phyloP scores from a whole-genome alignment of 2,797 vertebrate species.

The Molossus molossus region DNA sequence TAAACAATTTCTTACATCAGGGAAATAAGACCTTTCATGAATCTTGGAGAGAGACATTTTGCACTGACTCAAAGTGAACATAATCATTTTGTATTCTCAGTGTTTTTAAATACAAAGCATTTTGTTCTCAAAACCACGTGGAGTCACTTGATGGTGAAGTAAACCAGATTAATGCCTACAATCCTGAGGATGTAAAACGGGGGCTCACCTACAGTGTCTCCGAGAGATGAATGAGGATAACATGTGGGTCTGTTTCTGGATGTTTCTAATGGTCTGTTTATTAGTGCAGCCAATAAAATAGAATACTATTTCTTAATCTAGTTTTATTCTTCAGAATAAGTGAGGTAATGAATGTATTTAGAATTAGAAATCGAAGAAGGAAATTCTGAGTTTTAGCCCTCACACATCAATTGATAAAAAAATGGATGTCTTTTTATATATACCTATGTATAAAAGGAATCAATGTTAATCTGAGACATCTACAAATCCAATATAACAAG shows the following conservation, averaged over 20 bases:
- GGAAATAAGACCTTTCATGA: neutral
- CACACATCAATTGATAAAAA: neutral
- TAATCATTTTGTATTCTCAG: neutral
- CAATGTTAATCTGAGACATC: neutral
- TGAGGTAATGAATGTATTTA: neutral
- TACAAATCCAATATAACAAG: constrained; percentile 65
- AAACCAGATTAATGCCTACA: constrained; percentile 65
- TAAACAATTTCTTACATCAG: constrained; percentile 24
- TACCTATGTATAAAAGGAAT: constrained; percentile 31
- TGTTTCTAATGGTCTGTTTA: constrained; percentile 66
- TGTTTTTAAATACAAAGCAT: constrained; percentile 44
- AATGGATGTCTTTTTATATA: neutral
- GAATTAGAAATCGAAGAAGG: neutral
- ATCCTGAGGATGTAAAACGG: neutral
- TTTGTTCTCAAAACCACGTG: neutral
- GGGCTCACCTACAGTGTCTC: constrained; percentile 49
- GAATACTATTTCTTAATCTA: neutral
- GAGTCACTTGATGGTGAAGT: constrained; percentile 19
- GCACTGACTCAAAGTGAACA: neutral
- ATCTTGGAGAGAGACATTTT: neutral
- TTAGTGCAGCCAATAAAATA: constrained; percentile 52
- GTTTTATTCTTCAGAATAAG: constrained; percentile 56
- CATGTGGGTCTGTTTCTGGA: constrained; percentile 40
- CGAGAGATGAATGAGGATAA: constrained; percentile 67
- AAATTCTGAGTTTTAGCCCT: neutral